A percentile compares a stretch with the other conserved stretches of the same genome.
Conservation (phyloP, 2,888 invertebrate species). For the Galerucella calmariensis region DNA sequence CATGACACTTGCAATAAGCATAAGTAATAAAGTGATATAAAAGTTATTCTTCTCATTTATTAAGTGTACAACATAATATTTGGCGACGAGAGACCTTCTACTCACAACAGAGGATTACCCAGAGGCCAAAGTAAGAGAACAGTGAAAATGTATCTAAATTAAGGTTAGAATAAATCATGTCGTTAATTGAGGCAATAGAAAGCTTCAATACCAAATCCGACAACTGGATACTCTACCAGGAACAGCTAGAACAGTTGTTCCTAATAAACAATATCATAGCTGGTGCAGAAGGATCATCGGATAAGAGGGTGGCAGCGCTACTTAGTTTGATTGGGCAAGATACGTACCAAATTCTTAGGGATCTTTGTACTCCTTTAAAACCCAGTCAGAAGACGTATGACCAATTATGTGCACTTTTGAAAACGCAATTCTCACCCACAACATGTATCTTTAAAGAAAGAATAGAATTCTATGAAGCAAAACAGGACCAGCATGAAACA, state of each 20-base stretch:
- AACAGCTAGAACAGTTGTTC: conserved; percentile 1
- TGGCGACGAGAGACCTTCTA: no score
- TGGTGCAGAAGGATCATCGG: neutral
- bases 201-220: conserved; percentile 3
- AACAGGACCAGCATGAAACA: no score
- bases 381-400: conserved; percentile 2
- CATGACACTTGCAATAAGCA: no score
- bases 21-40: no score
- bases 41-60: neutral
- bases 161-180: neutral
- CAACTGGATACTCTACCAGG: conserved; percentile 12
- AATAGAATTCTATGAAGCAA: neutral
- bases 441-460: conserved; percentile 9
- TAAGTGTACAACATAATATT: neutral
- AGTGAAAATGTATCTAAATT: neutral
- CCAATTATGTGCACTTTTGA: conserved; percentile 5
- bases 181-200: neutral
- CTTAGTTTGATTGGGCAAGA: conserved; percentile 5
- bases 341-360: conserved; percentile 1
- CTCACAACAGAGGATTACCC: neutral
- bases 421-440: conserved; percentile 4
- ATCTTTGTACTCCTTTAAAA: neutral
- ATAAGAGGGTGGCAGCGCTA: neutral
- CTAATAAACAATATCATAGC: neutral
- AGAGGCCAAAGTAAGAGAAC: neutral